phyloP scores from a whole-genome alignment of 2,797 vertebrate species.

The Crax fasciolata region DNA sequence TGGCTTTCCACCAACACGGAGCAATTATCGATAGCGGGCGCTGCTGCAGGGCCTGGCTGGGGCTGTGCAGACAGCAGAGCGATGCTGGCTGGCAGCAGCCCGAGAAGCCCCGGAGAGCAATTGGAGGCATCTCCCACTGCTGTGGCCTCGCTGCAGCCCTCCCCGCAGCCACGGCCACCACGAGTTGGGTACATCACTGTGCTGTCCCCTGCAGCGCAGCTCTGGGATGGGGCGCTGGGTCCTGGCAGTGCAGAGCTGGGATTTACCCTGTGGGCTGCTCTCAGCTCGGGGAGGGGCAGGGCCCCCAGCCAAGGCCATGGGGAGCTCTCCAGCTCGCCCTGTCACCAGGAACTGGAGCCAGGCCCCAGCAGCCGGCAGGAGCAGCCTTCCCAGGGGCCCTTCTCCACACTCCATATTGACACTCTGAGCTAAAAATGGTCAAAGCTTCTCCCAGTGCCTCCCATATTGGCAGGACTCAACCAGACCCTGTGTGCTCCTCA shows the following conservation, averaged over 20 bases:
- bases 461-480: background rate
- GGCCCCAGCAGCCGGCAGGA: background rate
- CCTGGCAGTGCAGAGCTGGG: background rate
- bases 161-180: accelerated
- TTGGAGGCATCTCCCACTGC: background rate
- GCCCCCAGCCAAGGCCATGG: background rate
- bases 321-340: background rate
- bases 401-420: background rate
- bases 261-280: background rate
- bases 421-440: accelerated
- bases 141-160: accelerated
- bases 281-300: background rate
- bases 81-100: background rate
- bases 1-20: background rate
- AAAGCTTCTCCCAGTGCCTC: accelerated
- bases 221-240: accelerated
- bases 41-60: background rate
- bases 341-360: too few relatives aligned
- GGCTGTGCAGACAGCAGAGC: accelerated
- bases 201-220: accelerated
- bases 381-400: background rate
- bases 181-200: accelerated
- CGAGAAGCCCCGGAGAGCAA: background rate
- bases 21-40: background rate
- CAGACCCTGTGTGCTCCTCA: background rate